Evolutionary conservation across 92 coral and sea anemone species (phyloP).

Genomic region (Parazoanthus swiftii): DNA sequence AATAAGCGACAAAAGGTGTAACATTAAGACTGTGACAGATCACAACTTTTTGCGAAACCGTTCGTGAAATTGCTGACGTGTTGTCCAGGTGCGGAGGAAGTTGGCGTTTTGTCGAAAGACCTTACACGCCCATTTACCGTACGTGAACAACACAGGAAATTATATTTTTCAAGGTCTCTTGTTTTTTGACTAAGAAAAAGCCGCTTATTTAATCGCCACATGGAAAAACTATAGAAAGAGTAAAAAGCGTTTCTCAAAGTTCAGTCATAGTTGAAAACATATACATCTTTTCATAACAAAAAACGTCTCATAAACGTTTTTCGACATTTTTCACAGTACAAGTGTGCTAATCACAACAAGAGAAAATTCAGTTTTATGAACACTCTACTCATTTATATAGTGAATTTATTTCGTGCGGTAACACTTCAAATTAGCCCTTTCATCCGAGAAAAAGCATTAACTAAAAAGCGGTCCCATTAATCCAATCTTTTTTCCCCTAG

Average conservation of each 20-base stretch:
- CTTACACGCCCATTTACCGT: slow-evolving; percentile 26
- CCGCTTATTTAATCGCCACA: slow-evolving; percentile 12
- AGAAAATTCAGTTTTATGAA: no score
- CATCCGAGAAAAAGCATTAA: not conserved
- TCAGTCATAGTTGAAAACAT: not conserved
- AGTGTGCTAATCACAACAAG: not conserved
- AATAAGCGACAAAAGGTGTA: not conserved
- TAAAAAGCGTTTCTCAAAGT: not conserved
- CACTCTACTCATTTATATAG: not conserved
- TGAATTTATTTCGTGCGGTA: not conserved
- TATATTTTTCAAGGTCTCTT: slow-evolving; percentile 15
- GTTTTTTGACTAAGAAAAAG: not conserved
- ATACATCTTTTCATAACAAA: no score
- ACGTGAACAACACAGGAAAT: slow-evolving; percentile 42
- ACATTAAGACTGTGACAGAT: not conserved
- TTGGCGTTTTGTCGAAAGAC: not conserved
- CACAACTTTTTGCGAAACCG: not conserved
- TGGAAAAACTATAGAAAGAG: not conserved
- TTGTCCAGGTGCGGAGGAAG: slow-evolving; percentile 23
- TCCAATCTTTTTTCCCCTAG: not conserved
- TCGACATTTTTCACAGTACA: not conserved
- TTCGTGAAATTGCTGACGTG: slow-evolving; percentile 2
- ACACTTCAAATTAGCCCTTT: not conserved
- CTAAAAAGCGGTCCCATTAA: not conserved
- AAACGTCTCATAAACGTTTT: no score